Evolutionary conservation across 2,888 invertebrate species (phyloP).

Genomic region (Cataglyphis livida): DNA sequence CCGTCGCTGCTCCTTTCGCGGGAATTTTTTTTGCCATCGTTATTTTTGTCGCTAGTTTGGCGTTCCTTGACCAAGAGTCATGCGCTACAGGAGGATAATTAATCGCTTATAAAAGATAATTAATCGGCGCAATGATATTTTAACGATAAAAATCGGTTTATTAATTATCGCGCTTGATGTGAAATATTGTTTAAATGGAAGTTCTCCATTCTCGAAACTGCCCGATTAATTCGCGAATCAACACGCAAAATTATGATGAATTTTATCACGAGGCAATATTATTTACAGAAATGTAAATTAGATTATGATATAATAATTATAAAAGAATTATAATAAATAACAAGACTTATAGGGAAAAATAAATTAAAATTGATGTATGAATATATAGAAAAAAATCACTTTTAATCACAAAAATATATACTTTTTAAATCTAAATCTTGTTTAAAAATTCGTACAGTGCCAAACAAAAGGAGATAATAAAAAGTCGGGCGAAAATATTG

Average conservation of each 20-base stretch:
- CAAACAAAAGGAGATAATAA: not conserved
- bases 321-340: not conserved
- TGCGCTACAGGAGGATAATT: not conserved
- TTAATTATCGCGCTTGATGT: not conserved
- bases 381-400: not conserved
- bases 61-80: slow-evolving; percentile 5
- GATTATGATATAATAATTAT: not conserved
- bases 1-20: not conserved
- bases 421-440: not conserved
- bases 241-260: not conserved
- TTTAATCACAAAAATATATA: not conserved
- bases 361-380: not conserved
- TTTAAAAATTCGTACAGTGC: not conserved
- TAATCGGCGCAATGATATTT: not conserved
- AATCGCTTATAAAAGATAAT: slow-evolving; percentile 1
- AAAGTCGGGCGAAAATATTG: slow-evolving; percentile 22
- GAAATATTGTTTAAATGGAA: not conserved
- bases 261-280: not conserved
- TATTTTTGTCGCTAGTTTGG: slow-evolving; percentile 2
- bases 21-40: not conserved
- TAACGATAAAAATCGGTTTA: not conserved
- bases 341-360: not conserved
- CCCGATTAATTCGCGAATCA: not conserved
- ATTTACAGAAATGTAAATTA: not conserved
- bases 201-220: not conserved